These are phyloP conservation scores for Drosophila equinoxialis DNA, from an alignment of 1,140 invertebrate genomes.

Conservation along the genomic window DNA sequence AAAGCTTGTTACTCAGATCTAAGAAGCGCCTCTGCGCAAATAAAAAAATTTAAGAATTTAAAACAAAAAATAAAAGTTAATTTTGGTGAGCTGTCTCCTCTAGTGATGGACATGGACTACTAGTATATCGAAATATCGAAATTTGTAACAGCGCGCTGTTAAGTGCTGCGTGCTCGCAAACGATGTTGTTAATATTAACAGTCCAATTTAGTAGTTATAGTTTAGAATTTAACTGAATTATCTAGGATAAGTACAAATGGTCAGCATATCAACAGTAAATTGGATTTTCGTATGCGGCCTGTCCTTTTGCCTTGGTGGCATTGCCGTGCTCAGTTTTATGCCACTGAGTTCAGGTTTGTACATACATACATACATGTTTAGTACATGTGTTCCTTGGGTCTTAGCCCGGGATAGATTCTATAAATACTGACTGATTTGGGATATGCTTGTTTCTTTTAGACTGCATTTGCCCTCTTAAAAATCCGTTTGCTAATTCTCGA, in stretches of 20 bases:
- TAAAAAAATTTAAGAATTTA: constrained; percentile 71
- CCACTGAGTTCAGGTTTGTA: constrained; percentile 69
- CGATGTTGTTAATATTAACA: neutral
- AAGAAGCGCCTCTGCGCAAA: constrained; percentile 43
- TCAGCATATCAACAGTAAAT: constrained; percentile 72
- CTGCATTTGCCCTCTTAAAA: constrained; percentile 73
- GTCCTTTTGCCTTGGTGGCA: constrained; percentile 69
- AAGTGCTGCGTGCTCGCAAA: neutral
- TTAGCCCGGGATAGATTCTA: constrained; percentile 23
- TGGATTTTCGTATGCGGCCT: constrained; percentile 78
- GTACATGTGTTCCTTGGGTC: no score
- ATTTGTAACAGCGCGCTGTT: no score
- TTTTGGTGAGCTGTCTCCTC: constrained; percentile 72
- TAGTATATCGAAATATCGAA: neutral
- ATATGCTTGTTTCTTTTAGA: constrained; percentile 50
- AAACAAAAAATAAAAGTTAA: constrained; percentile 71
- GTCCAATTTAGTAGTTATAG: constrained; percentile 10
- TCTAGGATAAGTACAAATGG: constrained; percentile 53
- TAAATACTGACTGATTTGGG: constrained; percentile 38
- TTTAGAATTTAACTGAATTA: constrained; percentile 24
- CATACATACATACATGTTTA: no score
- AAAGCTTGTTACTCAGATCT: constrained; percentile 16
- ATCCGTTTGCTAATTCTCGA: constrained; percentile 38
- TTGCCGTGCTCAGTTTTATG: constrained; percentile 75
- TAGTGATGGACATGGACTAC: constrained; percentile 31